Percentiles rank a stretch among this genome's conserved stretches.
phyloP scores from a whole-genome alignment of 2,113 vertebrate species.

The Misgurnus mizolepis region DNA sequence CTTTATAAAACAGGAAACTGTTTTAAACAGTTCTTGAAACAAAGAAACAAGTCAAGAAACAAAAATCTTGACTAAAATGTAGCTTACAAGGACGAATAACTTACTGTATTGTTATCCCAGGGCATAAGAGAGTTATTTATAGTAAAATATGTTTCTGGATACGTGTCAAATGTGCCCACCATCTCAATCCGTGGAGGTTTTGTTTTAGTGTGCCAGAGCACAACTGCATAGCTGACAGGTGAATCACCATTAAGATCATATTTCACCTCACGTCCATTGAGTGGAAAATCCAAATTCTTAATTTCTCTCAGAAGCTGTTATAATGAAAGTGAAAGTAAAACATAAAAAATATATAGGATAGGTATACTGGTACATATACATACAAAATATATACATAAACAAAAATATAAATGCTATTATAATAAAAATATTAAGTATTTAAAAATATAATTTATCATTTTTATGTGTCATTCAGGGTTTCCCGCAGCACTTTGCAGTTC shows the following conservation, averaged over 20 bases:
- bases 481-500: too few relatives aligned
- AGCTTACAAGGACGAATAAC: too few relatives aligned
- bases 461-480: too few relatives aligned
- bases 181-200: conserved; percentile 54
- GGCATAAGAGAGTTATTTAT: conserved; percentile 67
- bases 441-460: too few relatives aligned
- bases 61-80: not conserved
- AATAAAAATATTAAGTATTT: too few relatives aligned
- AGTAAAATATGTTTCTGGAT: conserved; percentile 59
- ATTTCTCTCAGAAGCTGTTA: conserved; percentile 59
- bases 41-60: too few relatives aligned
- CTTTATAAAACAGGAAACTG: not conserved
- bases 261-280: conserved; percentile 68
- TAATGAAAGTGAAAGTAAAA: not conserved
- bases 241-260: conserved; percentile 76
- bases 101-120: conserved; percentile 67
- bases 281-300: conserved; percentile 76
- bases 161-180: conserved; percentile 69
- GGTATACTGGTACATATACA: too few relatives aligned
- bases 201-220: conserved; percentile 75
- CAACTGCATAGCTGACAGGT: conserved; percentile 68
- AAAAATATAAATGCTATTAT: too few relatives aligned
- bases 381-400: too few relatives aligned
- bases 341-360: not conserved
- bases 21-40: too few relatives aligned